Conservation (phyloP, 2,888 invertebrate species). For the Dastarcus helophoroides region DNA sequence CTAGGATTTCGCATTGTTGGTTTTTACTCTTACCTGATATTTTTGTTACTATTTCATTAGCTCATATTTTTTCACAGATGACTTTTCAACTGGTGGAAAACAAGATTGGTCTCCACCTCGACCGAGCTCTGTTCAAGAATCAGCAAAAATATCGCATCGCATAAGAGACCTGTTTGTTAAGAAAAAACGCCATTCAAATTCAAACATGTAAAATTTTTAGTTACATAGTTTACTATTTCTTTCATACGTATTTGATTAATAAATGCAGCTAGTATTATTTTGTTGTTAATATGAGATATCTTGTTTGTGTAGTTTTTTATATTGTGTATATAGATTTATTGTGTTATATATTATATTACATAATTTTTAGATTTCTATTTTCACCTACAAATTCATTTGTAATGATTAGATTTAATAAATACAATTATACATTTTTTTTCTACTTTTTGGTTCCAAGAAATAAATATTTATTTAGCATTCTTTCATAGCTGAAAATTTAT, state of each 20-base stretch:
- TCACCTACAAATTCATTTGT: too few relatives aligned
- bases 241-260: constrained; percentile 5
- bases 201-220: constrained; percentile 38
- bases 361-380: constrained; percentile 8
- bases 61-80: constrained; percentile 14
- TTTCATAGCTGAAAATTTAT: too few relatives aligned
- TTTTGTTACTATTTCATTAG: constrained; percentile 1
- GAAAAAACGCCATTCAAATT: constrained; percentile 43
- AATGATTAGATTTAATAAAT: too few relatives aligned
- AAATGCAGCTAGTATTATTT: constrained; percentile 10
- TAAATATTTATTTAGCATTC: too few relatives aligned
- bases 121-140: constrained; percentile 36
- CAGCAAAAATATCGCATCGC: constrained; percentile 48
- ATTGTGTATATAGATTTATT: constrained; percentile 11
- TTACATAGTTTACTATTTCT: too few relatives aligned
- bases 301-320: constrained; percentile 13
- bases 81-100: constrained; percentile 19
- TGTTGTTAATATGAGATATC: constrained; percentile 12
- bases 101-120: constrained; percentile 21
- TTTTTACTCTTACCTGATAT: not conserved
- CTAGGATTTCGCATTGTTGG: not conserved
- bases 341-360: constrained; percentile 7
- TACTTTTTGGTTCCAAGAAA: too few relatives aligned
- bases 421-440: too few relatives aligned
- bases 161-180: constrained; percentile 49